Conservation (phyloP, 2,888 invertebrate genomes). For the Ochropleura plecta region DNA sequence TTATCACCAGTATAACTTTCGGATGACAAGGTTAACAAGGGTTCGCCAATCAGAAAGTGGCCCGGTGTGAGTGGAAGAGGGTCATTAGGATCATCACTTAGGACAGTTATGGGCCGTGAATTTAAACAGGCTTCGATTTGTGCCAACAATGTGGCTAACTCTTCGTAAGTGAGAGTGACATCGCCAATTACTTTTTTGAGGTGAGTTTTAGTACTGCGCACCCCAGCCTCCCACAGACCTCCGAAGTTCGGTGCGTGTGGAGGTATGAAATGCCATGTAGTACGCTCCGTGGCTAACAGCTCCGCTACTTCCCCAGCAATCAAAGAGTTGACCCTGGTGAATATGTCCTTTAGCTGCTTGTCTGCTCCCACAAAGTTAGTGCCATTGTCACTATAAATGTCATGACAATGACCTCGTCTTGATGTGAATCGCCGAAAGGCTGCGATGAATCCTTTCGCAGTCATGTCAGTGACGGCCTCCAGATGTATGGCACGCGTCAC, state of each 20-base stretch:
- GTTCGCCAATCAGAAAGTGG: too few species aligned
- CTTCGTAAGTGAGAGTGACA: too few species aligned
- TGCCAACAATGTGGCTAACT: too few species aligned
- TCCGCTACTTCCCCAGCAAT: constrained; percentile 20
- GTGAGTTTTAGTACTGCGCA: too few species aligned
- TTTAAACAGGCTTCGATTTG: too few species aligned
- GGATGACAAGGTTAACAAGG: too few species aligned
- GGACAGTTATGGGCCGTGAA: too few species aligned
- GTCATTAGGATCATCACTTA: too few species aligned
- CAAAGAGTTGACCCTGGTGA: constrained; percentile 22
- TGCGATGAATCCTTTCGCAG: constrained; percentile 39
- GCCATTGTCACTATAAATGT: constrained; percentile 39
- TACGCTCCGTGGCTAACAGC: constrained; percentile 5
- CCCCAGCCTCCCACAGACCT: too few species aligned
- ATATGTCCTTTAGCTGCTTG: constrained; percentile 28
- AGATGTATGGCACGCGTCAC: too few species aligned
- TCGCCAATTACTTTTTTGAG: constrained; percentile 25
- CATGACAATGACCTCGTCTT: constrained; percentile 19
- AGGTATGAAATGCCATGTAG: constrained; percentile 44
- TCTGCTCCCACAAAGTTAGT: constrained; percentile 42
- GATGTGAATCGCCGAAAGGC: constrained; percentile 35
- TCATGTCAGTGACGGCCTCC: constrained; percentile 35
- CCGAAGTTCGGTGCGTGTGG: constrained; percentile 35
- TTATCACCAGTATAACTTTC: too few species aligned
- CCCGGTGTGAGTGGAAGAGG: too few species aligned